phyloP scores from a whole-genome alignment of 1,140 invertebrate genomes.

The Dinothrombium tinctorium region DNA sequence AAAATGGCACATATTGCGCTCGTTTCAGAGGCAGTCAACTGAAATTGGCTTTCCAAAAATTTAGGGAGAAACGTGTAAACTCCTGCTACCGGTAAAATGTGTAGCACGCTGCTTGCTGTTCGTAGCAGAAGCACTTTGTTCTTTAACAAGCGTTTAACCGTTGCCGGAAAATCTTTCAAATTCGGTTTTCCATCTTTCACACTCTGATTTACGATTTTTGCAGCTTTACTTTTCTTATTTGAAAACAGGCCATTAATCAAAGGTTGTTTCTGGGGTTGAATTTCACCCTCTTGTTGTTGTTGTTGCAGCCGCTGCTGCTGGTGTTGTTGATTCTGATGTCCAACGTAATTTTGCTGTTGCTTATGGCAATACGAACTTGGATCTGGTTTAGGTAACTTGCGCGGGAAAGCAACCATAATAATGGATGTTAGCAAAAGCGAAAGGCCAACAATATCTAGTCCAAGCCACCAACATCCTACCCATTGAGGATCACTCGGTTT shows the following conservation, averaged over 20 bases:
- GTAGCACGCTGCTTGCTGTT: conserved; percentile 62
- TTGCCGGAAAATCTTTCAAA: conserved; percentile 50
- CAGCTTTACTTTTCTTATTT: no score
- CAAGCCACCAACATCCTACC: conserved; percentile 79
- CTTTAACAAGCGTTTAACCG: conserved; percentile 53
- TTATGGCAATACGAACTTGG: conserved; percentile 5
- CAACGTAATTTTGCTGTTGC: conserved; percentile 6
- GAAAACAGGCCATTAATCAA: no score
- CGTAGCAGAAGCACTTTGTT: conserved; percentile 74
- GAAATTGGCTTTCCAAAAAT: conserved; percentile 74
- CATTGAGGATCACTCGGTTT: conserved; percentile 59
- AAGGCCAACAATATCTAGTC: conserved; percentile 49
- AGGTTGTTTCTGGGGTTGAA: no score
- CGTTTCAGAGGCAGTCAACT: conserved; percentile 57
- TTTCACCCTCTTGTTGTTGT: no score
- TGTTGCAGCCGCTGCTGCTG: no score
- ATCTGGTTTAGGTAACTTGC: conserved; percentile 25
- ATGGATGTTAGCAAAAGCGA: conserved; percentile 49
- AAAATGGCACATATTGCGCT: conserved; percentile 72
- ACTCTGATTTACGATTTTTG: no score
- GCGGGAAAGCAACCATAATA: conserved; percentile 70
- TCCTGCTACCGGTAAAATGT: conserved; percentile 67
- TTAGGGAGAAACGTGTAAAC: conserved; percentile 80
- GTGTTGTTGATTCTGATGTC: no score
- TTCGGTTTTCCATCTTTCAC: not conserved